Percentiles rank a stretch among this genome's conserved stretches.
These are phyloP conservation scores for Amblyopsis rosae DNA, from an alignment of 2,113 vertebrate species.

Conservation along the genomic window DNA sequence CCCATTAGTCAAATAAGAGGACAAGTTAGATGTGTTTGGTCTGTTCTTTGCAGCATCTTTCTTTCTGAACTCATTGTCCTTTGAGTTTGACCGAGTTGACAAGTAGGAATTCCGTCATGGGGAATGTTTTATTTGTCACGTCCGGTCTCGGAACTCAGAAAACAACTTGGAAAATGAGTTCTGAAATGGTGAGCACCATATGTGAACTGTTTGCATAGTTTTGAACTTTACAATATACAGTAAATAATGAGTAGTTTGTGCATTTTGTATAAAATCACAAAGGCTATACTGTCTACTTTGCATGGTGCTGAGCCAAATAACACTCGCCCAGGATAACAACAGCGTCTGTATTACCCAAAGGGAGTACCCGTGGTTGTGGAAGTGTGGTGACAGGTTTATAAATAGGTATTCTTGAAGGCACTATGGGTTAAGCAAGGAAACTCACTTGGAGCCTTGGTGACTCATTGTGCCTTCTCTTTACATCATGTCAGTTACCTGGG, in stretches of 20 bases:
- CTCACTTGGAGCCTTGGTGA: conserved; percentile 43
- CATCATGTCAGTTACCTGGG: conserved; percentile 66
- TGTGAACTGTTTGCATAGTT: conserved; percentile 25
- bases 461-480: conserved; percentile 60
- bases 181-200: too few species aligned
- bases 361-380: conserved; percentile 14
- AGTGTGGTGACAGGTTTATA: conserved; percentile 53
- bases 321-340: conserved; percentile 3
- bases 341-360: neutral
- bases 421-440: conserved; percentile 59
- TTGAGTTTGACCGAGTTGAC: too few species aligned
- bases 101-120: too few species aligned
- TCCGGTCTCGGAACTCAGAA: too few species aligned
- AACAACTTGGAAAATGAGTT: too few species aligned
- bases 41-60: neutral
- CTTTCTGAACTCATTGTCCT: too few species aligned
- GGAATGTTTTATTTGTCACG: too few species aligned
- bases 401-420: conserved; percentile 60
- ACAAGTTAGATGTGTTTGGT: conserved; percentile 23
- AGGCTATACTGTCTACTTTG: neutral
- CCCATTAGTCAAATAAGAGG: conserved; percentile 25
- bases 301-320: neutral
- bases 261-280: neutral
- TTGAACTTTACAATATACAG: conserved; percentile 22
- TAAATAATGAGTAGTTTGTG: conserved; percentile 25